A percentile compares a stretch with the other conserved stretches of the same genome.
These are phyloP conservation scores for Eristalis intricaria DNA, from an alignment of 2,888 invertebrate genomes.

Conservation along the genomic window DNA sequence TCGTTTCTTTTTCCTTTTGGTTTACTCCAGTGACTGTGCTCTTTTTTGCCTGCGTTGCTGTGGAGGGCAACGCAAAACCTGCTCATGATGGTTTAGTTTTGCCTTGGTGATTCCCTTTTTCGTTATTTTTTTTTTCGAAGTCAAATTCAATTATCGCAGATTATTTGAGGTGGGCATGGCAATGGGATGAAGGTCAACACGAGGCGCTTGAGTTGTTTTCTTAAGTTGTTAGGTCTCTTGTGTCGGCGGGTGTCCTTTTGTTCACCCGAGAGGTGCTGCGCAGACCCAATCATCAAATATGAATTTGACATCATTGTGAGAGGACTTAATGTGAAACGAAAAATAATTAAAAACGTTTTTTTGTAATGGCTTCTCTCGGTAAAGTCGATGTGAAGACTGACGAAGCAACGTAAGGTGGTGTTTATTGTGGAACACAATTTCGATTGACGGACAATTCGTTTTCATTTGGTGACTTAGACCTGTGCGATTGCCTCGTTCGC, in stretches of 20 bases:
- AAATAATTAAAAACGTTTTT: background rate
- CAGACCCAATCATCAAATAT: background rate
- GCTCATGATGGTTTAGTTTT: background rate
- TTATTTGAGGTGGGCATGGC: slow-evolving; percentile 6
- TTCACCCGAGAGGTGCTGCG: background rate
- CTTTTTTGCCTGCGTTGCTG: background rate
- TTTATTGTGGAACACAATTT: too few relatives aligned
- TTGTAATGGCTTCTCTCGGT: background rate
- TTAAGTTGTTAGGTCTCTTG: background rate
- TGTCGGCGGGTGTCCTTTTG: background rate
- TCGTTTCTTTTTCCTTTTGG: background rate
- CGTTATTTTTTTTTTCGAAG: background rate
- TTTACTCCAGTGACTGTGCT: too few relatives aligned
- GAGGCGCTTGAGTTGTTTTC: background rate
- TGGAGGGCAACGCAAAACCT: background rate
- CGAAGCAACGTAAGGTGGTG: too few relatives aligned
- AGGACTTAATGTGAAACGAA: background rate
- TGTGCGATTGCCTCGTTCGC: too few relatives aligned
- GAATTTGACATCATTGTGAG: slow-evolving; percentile 10
- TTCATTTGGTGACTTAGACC: too few relatives aligned
- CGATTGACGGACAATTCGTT: too few relatives aligned
- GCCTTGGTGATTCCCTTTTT: background rate
- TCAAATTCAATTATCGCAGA: slow-evolving; percentile 23
- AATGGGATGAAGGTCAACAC: background rate
- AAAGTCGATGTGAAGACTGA: too few relatives aligned